phyloP scores from a whole-genome alignment of 2,797 vertebrate genomes.

The Coregonus sp. region DNA sequence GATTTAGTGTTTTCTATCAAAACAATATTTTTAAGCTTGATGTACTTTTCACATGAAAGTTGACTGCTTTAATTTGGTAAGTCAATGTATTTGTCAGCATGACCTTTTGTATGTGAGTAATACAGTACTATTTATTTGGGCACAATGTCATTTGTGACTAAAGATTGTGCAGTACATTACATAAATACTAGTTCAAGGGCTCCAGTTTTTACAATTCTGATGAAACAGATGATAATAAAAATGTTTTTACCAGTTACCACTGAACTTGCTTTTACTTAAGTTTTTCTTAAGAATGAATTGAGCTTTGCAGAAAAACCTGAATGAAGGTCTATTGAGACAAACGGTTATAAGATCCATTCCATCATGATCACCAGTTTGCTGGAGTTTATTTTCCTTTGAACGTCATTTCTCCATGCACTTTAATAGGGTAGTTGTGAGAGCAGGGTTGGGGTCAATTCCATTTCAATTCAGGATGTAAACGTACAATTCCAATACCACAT shows the following conservation, averaged over 20 bases:
- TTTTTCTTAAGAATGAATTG: not conserved
- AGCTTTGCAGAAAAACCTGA: not conserved
- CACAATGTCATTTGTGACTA: constrained; percentile 68
- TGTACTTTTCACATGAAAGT: constrained; percentile 67
- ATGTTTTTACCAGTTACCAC: constrained; percentile 18
- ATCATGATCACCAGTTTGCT: too few species aligned
- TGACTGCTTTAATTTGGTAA: constrained; percentile 77
- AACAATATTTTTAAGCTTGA: constrained; percentile 78
- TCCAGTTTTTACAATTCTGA: constrained; percentile 70
- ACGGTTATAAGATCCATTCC: not conserved
- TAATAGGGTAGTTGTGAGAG: not conserved
- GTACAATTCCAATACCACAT: not conserved
- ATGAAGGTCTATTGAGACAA: not conserved
- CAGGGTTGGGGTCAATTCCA: not conserved
- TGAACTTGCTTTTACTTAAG: constrained; percentile 22
- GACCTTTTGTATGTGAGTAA: constrained; percentile 60
- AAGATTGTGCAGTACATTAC: constrained; percentile 42
- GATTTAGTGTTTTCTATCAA: constrained; percentile 76
- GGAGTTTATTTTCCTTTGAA: not conserved
- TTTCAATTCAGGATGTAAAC: too few species aligned
- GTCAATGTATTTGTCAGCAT: constrained; percentile 78
- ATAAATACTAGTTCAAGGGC: constrained; percentile 79
- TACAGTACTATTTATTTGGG: constrained; percentile 63
- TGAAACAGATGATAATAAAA: constrained; percentile 58
- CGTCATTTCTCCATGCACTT: not conserved